A percentile compares a stretch with the other conserved stretches of the same genome.
These are phyloP conservation scores for Proterorhinus semilunaris DNA, from an alignment of 2,113 vertebrate genomes.

Conservation along the genomic window DNA sequence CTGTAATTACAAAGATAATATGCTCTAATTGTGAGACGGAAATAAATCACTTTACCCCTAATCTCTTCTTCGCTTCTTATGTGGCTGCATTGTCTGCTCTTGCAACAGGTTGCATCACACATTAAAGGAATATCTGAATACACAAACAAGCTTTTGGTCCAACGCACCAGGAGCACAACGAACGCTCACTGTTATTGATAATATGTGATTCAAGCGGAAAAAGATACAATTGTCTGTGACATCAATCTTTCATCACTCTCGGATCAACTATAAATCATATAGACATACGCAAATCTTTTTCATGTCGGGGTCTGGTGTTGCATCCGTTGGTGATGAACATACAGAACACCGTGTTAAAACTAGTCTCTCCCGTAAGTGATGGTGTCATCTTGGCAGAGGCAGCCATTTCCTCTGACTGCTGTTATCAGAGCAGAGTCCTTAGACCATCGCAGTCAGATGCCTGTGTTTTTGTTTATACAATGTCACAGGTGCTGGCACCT, in stretches of 20 bases:
- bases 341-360: conserved; percentile 18
- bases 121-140: conserved; percentile 67
- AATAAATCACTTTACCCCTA: conserved; percentile 65
- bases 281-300: not conserved
- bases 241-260: not conserved
- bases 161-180: conserved; percentile 28
- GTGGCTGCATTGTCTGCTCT: conserved; percentile 56
- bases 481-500: conserved; percentile 56
- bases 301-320: too few species aligned
- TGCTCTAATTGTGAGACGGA: conserved; percentile 73
- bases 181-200: conserved; percentile 26
- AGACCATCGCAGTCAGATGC: conserved; percentile 53
- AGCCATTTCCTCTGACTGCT: conserved; percentile 22
- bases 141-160: conserved; percentile 52
- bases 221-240: conserved; percentile 14
- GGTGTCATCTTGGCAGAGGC: conserved; percentile 32
- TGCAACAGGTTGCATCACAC: conserved; percentile 76
- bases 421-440: conserved; percentile 43
- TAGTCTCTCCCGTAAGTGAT: conserved; percentile 24
- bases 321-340: too few species aligned
- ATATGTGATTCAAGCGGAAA: conserved; percentile 23
- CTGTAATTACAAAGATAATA: conserved; percentile 80
- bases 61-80: conserved; percentile 55
- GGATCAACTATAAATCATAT: not conserved
- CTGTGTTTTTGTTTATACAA: conserved; percentile 70